Evolutionary conservation across 2,113 vertebrate species (phyloP).

Genomic region (Urocolius indicus): DNA sequence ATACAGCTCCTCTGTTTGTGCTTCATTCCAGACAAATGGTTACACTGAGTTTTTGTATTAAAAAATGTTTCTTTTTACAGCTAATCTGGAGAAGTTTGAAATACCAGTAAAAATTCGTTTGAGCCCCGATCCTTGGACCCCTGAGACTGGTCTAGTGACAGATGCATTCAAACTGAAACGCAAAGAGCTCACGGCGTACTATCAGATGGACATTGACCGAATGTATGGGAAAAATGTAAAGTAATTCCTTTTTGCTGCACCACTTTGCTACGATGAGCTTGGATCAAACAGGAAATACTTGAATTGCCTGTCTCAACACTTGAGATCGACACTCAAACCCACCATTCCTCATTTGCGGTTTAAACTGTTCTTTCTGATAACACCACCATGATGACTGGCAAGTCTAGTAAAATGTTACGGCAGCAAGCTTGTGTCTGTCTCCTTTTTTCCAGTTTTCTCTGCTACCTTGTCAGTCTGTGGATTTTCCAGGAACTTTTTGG

Average conservation of each 20-base stretch:
- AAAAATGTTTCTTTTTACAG: slow-evolving; percentile 64
- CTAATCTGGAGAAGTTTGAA: slow-evolving; percentile 93
- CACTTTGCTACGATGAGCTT: slow-evolving; percentile 59
- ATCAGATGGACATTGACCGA: slow-evolving; percentile 89
- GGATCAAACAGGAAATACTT: slow-evolving; percentile 82
- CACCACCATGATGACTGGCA: slow-evolving; percentile 58
- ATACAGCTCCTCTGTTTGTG: rapidly evolving
- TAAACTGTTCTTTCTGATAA: slow-evolving; percentile 65
- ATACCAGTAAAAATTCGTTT: slow-evolving; percentile 91
- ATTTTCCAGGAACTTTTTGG: slow-evolving; percentile 57
- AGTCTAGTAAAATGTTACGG: slow-evolving; percentile 75
- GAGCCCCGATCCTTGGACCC: slow-evolving; percentile 93
- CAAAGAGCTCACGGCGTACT: slow-evolving; percentile 90
- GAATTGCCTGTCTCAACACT: slow-evolving; percentile 74
- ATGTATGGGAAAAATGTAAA: slow-evolving; percentile 88
- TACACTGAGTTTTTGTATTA: background rate
- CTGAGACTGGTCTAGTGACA: slow-evolving; percentile 94
- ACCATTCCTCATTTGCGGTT: slow-evolving; percentile 59
- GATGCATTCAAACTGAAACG: slow-evolving; percentile 97
- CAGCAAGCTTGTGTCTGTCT: slow-evolving; percentile 77
- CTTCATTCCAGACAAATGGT: background rate
- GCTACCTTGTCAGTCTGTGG: slow-evolving; percentile 69
- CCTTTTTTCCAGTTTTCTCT: slow-evolving; percentile 57
- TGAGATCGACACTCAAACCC: slow-evolving; percentile 69
- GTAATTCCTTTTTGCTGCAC: slow-evolving; percentile 10